Evolutionary conservation across 2,888 invertebrate genomes (phyloP).

Genomic region (Seladonia tumulorum): DNA sequence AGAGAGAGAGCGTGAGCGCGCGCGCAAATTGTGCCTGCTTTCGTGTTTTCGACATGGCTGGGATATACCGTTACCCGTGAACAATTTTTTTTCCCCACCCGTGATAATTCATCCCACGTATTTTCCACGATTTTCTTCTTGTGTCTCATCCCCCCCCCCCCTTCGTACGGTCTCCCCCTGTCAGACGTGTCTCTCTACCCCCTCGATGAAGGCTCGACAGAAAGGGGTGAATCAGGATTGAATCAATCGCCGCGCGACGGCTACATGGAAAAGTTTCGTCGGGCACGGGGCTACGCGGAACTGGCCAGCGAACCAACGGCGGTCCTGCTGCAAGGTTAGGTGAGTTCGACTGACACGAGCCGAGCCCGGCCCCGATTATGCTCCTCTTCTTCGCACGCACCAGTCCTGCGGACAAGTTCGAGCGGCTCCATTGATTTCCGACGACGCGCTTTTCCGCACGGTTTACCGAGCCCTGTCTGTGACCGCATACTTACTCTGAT

Average conservation of each 20-base stretch:
- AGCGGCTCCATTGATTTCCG: slow-evolving; percentile 50
- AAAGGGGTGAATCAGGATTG: slow-evolving; percentile 23
- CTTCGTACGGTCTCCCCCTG: background rate
- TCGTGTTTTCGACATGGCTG: slow-evolving; percentile 59
- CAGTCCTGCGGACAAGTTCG: slow-evolving; percentile 25
- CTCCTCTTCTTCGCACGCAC: slow-evolving; percentile 7
- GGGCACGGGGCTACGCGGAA: slow-evolving; percentile 31
- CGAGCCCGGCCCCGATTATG: slow-evolving; percentile 34
- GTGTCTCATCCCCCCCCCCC: too few species aligned
- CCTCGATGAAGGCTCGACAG: slow-evolving; percentile 22
- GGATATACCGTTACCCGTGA: slow-evolving; percentile 65
- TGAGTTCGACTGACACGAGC: slow-evolving; percentile 49
- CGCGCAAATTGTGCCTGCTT: slow-evolving; percentile 42
- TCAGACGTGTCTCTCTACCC: slow-evolving; percentile 28
- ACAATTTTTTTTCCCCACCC: slow-evolving; percentile 24
- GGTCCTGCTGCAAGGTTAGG: slow-evolving; percentile 68
- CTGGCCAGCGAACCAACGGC: slow-evolving; percentile 38
- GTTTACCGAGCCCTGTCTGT: slow-evolving; percentile 25
- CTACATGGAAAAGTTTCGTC: slow-evolving; percentile 51
- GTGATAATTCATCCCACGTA: background rate
- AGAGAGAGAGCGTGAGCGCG: background rate
- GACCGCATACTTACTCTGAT: background rate
- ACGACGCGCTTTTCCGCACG: slow-evolving; percentile 28
- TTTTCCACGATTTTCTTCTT: background rate
- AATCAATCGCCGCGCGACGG: slow-evolving; percentile 30